Base-by-base conservation (phyloP, 1,140 invertebrate species). In the Probaryconus sp. region DNA sequence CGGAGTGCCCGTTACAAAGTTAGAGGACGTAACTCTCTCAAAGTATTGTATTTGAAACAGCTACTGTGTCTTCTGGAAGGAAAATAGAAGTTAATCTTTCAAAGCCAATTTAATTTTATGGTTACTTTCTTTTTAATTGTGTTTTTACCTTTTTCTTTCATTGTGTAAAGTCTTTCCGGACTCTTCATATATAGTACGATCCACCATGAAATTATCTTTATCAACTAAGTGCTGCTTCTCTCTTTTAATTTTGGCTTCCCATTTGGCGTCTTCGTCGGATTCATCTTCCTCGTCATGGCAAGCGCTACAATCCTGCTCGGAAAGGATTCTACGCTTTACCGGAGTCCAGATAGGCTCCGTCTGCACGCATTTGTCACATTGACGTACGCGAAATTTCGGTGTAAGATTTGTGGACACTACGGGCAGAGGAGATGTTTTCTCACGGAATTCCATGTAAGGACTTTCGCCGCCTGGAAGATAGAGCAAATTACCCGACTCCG, bases 281-380 rank as follows among this genome's bases (percentile, higher is more conserved):
- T 24, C 45, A 30, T 56, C 16, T 35, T 48, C 17, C 10, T 10
- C 38, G 11, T 70, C 47, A 28, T 58, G 65, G 75, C 79, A 28
- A 83, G 60, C 2, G 74, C 56, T 48, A 80, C 79, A 77, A 81
- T 86, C 82, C 38, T 83, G 75, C 33, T 86, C 83, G 20, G 83
- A 81, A 31, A 86, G 68, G 61, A 86, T 85, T 69, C 83, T 77
- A 33, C 83, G 83, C 70, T 85, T 86, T 13, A 83, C 72, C 37
- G 85, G 84, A 28, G 85, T 85, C 64, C 85, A 75, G 43, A 83
- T 60, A 7, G 89, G 88, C 38, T 90, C 89, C 1, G 90, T 91
- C 80, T 91, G 90, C 37, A 89, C 88, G 64, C 87, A 89, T 63
- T 90, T 90, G 77, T 91, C 89, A 63, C 89, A 89, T 53, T 90